Conservation (phyloP, 2,113 vertebrate species). For the Erythrocercus mccallii region DNA sequence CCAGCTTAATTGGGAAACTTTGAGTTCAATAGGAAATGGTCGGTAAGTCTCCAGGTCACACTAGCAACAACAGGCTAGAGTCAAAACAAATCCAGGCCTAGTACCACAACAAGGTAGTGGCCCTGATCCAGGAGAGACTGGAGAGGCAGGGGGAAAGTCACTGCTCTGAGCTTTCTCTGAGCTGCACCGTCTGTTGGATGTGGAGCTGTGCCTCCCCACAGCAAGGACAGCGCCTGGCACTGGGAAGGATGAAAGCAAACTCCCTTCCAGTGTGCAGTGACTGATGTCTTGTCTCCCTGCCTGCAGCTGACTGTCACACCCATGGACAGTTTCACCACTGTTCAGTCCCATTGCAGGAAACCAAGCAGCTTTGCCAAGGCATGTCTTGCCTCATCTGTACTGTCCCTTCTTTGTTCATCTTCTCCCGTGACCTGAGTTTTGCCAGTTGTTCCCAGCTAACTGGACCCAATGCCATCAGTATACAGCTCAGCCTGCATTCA, state of each 20-base stretch:
- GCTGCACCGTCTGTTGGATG: neutral
- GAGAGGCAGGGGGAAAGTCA: neutral
- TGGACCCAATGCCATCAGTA: neutral
- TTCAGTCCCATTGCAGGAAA: neutral
- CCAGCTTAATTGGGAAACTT: conserved; percentile 12
- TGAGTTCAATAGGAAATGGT: conserved; percentile 27
- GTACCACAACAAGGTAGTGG: neutral
- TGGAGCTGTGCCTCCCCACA: neutral
- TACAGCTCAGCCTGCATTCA: neutral
- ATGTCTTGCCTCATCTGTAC: neutral
- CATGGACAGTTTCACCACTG: neutral
- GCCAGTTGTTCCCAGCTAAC: neutral
- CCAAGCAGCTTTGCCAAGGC: neutral
- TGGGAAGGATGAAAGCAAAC: neutral
- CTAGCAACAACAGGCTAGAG: neutral
- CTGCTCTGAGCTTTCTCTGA: neutral
- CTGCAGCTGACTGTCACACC: neutral
- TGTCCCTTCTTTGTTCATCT: neutral
- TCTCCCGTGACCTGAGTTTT: neutral
- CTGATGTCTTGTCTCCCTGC: neutral
- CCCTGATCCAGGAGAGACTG: neutral
- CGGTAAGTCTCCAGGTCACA: neutral
- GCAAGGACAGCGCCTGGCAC: neutral
- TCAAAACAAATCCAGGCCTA: conserved; percentile 27
- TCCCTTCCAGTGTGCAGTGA: neutral